Conservation (phyloP, 2,113 vertebrate species). For the Alosa alosa region DNA sequence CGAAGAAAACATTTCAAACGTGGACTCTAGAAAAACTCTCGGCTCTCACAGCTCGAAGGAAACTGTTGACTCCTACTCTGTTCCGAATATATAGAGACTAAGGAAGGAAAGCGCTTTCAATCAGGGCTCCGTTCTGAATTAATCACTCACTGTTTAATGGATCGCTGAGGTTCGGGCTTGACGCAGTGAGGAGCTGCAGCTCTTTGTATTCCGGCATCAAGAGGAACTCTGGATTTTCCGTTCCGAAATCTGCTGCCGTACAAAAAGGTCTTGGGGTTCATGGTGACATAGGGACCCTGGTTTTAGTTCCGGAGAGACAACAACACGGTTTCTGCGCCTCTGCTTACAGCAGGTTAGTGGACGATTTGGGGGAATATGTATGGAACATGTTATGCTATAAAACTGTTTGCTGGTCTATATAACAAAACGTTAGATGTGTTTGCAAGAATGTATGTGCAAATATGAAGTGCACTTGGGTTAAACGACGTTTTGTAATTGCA, state of each 20-base stretch:
- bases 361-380: not conserved
- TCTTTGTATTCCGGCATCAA: slow-evolving; percentile 61
- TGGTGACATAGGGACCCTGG: slow-evolving; percentile 61
- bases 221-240: slow-evolving; percentile 70
- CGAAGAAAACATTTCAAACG: slow-evolving; percentile 62
- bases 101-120: slow-evolving; percentile 55
- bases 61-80: slow-evolving; percentile 48
- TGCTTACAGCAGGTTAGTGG: slow-evolving; percentile 67
- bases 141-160: slow-evolving; percentile 68
- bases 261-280: slow-evolving; percentile 57
- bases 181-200: slow-evolving; percentile 83
- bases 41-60: slow-evolving; percentile 47
- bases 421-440: not conserved
- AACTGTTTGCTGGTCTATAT: not conserved
- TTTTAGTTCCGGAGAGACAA: slow-evolving; percentile 55
- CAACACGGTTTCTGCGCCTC: slow-evolving; percentile 46
- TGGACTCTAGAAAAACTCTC: slow-evolving; percentile 46
- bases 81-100: slow-evolving; percentile 61
- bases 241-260: slow-evolving; percentile 47
- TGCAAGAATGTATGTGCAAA: not conserved
- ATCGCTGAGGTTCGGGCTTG: slow-evolving; percentile 72
- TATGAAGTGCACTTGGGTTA: not conserved
- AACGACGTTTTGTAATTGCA: slow-evolving; percentile 1
- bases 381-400: not conserved
- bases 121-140: slow-evolving; percentile 64